These are phyloP conservation scores for Eufriesea mexicana DNA, from an alignment of 1,140 invertebrate genomes.

Conservation along the genomic window DNA sequence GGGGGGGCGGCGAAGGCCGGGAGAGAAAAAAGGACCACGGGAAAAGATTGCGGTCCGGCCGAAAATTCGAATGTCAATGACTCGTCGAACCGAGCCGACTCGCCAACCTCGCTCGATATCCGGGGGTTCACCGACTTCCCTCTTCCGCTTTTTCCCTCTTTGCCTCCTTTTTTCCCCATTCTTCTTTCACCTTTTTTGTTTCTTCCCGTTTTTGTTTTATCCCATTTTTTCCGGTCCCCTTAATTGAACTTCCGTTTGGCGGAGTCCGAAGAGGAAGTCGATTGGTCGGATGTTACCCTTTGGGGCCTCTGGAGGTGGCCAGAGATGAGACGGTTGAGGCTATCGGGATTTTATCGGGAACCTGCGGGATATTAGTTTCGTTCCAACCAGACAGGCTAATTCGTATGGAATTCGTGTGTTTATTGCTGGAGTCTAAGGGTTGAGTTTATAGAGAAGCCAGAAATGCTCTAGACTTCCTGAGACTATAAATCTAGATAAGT, in stretches of 20 bases:
- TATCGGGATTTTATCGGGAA: neutral
- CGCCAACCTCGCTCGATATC: slow-evolving; percentile 49
- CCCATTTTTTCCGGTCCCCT: neutral
- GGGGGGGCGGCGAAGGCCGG: slow-evolving; percentile 9
- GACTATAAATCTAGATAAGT: too few species aligned
- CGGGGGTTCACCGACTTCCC: slow-evolving; percentile 28
- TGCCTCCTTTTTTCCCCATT: neutral
- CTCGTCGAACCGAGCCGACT: slow-evolving; percentile 56
- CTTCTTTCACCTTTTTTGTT: neutral
- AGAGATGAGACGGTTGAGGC: neutral
- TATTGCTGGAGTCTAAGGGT: too few species aligned
- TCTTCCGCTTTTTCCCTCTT: neutral
- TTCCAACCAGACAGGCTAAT: too few species aligned
- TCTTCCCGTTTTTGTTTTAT: neutral
- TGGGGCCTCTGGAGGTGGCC: neutral
- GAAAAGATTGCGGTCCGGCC: slow-evolving; percentile 70
- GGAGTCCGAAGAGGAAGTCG: neutral
- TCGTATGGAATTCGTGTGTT: too few species aligned
- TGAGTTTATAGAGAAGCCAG: too few species aligned
- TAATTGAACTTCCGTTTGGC: slow-evolving; percentile 14
- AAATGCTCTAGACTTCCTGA: too few species aligned
- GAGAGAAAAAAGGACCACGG: slow-evolving; percentile 56
- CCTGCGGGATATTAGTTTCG: neutral
- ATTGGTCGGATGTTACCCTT: neutral
- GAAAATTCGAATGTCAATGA: slow-evolving; percentile 74